phyloP scores from a whole-genome alignment of 2,113 vertebrate genomes.

The Pionites leucogaster region DNA sequence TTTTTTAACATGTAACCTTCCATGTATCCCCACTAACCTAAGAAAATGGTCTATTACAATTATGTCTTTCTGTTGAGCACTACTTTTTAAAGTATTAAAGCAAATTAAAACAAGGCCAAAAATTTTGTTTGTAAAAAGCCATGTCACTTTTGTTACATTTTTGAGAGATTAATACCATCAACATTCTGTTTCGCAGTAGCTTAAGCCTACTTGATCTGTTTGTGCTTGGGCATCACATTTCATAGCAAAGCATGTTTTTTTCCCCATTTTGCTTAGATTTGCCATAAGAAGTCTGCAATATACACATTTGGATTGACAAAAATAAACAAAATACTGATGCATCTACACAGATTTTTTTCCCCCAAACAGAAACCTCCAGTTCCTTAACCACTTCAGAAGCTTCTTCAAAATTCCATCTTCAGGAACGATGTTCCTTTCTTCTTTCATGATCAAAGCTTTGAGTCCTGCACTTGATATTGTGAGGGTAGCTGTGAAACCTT shows the following conservation, averaged over 20 bases:
- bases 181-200: neutral
- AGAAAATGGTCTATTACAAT: neutral
- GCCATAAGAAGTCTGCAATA: neutral
- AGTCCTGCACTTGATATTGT: neutral
- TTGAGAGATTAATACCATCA: neutral
- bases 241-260: neutral
- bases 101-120: neutral
- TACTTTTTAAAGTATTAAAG: neutral
- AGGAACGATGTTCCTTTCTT: neutral
- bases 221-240: neutral
- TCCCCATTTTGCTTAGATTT: neutral
- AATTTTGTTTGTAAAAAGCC: neutral
- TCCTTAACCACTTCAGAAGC: neutral
- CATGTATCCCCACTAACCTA: neutral
- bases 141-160: neutral
- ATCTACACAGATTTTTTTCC: neutral
- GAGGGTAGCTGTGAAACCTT: neutral
- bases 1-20: neutral
- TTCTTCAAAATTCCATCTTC: neutral
- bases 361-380: neutral
- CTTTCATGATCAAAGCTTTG: neutral
- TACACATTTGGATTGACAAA: neutral
- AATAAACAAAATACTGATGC: neutral
- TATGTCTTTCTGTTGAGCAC: neutral
- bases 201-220: neutral